Conservation (phyloP, 2,113 vertebrate genomes). For the Piaya cayana region DNA sequence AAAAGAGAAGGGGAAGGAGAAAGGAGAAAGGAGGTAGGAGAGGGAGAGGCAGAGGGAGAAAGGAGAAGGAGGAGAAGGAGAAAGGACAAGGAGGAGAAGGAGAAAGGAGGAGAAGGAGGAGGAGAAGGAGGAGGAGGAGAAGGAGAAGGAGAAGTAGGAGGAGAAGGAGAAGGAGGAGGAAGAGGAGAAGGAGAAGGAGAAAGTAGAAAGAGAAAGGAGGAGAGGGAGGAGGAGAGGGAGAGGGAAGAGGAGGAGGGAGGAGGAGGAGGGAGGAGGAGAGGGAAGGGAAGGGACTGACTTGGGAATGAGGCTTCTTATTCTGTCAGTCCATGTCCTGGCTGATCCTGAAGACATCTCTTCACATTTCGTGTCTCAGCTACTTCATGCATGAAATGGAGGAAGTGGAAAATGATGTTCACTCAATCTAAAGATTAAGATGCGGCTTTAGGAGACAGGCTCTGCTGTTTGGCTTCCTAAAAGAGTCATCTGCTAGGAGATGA, state of each 20-base stretch:
- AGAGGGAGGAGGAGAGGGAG: neutral
- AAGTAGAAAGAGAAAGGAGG: neutral
- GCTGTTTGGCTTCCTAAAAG: neutral
- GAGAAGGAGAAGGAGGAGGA: no score
- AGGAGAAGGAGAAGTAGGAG: no score
- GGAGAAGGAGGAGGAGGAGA: neutral
- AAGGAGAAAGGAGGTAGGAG: no score
- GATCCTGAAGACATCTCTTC: neutral
- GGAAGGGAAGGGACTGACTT: neutral
- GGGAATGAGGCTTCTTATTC: neutral
- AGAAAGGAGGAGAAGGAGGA: no score
- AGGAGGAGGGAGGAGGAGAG: no score
- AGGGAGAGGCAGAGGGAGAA: no score
- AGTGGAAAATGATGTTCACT: neutral
- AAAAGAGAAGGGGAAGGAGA: no score
- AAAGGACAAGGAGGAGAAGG: neutral
- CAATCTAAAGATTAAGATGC: neutral
- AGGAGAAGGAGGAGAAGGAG: no score
- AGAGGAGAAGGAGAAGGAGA: no score
- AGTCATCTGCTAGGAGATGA: rapidly evolving
- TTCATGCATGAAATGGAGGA: neutral
- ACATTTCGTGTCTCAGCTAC: neutral
- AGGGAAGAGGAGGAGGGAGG: no score
- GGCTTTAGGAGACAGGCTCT: neutral
- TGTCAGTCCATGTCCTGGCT: neutral